Percentiles rank a stretch among this genome's conserved stretches.
These are phyloP conservation scores for Uria aalge DNA, from an alignment of 2,113 vertebrate species.

Conservation along the genomic window DNA sequence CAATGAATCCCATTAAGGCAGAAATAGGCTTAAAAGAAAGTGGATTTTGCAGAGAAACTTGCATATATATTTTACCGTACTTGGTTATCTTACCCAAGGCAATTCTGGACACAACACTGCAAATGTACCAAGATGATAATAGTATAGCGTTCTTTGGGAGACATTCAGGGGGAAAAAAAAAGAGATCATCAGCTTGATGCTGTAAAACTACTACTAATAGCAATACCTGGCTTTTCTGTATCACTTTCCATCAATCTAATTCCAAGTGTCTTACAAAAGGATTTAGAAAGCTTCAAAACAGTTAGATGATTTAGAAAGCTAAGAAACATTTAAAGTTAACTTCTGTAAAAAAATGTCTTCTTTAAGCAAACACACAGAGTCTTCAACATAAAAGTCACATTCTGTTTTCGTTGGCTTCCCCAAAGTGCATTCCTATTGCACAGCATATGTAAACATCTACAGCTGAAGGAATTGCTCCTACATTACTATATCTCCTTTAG, in stretches of 20 bases:
- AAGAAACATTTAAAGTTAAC: background rate
- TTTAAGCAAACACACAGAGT: background rate
- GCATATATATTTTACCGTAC: background rate
- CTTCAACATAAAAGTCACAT: background rate
- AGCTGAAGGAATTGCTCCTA: background rate
- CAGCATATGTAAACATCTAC: background rate
- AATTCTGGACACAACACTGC: background rate
- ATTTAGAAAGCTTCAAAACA: background rate
- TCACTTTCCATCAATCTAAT: background rate
- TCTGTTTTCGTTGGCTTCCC: background rate
- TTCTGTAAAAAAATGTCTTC: background rate
- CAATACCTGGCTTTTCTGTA: background rate
- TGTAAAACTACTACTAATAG: background rate
- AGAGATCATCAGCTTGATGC: background rate
- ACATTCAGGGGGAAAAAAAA: background rate
- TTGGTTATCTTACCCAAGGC: background rate
- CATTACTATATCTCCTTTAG: background rate
- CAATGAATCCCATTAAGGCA: constrained; percentile 62
- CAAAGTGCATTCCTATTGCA: background rate
- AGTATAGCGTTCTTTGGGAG: background rate
- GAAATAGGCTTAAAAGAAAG: constrained; percentile 43
- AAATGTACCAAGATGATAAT: background rate
- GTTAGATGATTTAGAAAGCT: background rate
- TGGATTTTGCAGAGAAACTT: background rate
- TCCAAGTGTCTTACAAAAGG: background rate